phyloP scores from a whole-genome alignment of 2,888 invertebrate genomes.

The Parnassius orleans region DNA sequence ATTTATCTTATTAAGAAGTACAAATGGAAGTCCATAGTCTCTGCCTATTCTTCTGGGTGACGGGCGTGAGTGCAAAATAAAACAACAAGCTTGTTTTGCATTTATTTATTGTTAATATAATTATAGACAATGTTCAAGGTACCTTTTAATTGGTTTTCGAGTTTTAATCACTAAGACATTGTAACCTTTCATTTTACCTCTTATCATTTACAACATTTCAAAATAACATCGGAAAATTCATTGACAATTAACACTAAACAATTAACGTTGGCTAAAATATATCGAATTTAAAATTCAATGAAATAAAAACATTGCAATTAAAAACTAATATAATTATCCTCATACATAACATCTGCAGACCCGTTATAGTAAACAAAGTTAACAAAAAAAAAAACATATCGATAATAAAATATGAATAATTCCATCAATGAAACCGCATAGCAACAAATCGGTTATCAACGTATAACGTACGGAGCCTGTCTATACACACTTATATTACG shows the following conservation, averaged over 20 bases:
- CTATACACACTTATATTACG: constrained; percentile 70
- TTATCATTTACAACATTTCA: constrained; percentile 73
- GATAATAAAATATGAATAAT: constrained; percentile 67
- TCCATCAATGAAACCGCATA: constrained; percentile 63
- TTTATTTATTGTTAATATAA: constrained; percentile 82
- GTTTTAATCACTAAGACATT: constrained; percentile 77
- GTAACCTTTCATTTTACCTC: constrained; percentile 69
- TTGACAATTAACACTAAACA: constrained; percentile 65
- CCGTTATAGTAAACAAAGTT: constrained; percentile 76
- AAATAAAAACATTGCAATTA: constrained; percentile 56
- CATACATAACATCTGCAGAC: constrained; percentile 73
- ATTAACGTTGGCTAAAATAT: constrained; percentile 78
- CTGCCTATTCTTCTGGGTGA: too few species aligned
- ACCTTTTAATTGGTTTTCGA: constrained; percentile 80
- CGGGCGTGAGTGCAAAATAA: constrained; percentile 26
- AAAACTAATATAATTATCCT: constrained; percentile 68
- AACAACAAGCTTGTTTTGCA: constrained; percentile 54
- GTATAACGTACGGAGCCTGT: constrained; percentile 44
- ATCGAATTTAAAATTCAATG: constrained; percentile 72
- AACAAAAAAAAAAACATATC: constrained; percentile 56
- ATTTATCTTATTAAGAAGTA: too few species aligned
- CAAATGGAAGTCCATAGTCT: too few species aligned
- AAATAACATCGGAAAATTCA: constrained; percentile 70
- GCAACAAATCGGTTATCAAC: constrained; percentile 60
- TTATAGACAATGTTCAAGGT: constrained; percentile 81